Conservation (phyloP, 2,113 vertebrate genomes). For the Rhea americana region DNA sequence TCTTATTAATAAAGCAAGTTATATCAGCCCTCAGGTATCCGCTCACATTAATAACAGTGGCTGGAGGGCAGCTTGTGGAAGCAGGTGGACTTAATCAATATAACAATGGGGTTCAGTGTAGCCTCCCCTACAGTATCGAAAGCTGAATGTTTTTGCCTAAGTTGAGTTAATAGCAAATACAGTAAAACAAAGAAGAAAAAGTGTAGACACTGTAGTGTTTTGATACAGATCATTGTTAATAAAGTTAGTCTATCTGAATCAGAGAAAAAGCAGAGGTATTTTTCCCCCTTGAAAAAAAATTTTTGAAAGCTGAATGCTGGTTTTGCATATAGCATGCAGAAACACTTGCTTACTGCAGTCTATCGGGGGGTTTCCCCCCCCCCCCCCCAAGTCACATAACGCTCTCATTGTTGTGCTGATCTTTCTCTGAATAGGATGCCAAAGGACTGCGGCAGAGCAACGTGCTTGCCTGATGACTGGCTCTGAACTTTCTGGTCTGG, state of each 20-base stretch:
- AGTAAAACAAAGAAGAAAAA: neutral
- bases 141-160: neutral
- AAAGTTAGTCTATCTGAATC: neutral
- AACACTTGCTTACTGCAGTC: neutral
- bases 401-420: slow-evolving; percentile 23
- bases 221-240: neutral
- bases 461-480: neutral
- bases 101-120: no score
- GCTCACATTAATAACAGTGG: no score
- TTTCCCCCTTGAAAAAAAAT: neutral
- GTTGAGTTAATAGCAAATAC: neutral
- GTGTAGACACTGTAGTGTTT: neutral
- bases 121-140: neutral
- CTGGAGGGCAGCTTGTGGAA: no score
- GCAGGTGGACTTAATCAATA: no score
- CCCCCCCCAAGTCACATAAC: neutral
- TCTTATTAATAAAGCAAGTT: no score
- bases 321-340: neutral
- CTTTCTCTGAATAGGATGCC: slow-evolving; percentile 29
- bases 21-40: no score
- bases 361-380: neutral
- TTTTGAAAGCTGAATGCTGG: neutral
- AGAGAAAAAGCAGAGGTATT: neutral
- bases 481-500: slow-evolving; percentile 37
- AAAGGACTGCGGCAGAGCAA: slow-evolving; percentile 18